Base-by-base conservation (phyloP, 2,113 vertebrate species). In the Pseudolaguvia tuberculata region DNA sequence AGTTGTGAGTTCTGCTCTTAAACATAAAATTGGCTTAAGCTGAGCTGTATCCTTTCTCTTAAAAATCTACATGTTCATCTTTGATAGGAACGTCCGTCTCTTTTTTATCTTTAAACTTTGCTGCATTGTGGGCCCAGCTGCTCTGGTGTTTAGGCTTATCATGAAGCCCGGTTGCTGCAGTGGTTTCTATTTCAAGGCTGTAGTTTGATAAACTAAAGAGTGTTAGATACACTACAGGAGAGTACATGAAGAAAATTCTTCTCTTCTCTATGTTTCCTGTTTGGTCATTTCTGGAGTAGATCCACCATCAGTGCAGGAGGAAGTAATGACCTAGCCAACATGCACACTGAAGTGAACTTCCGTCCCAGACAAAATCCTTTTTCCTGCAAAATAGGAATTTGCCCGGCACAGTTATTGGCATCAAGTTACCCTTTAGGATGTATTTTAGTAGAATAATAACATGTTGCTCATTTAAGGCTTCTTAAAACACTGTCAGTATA, bases 161-260 rank as follows among this genome's bases (percentile, higher is more conserved):
- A 8, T 18, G 1, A 21, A 48, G 50, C 35, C 35, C 66, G 55
- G 68, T 55, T 71, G 45, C 53, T 62, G 17, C 23, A 35, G 11
- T 39, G 18, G 47, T 76, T 70, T 63, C 68, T 63, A 70, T 70
- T 62, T 70, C 75, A 47, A 77, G 75, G 57, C 50, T 13, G 15
- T 39, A 47, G 21, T 45, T 39, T 71, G 75, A 77, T 77, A 70
- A 76, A 25, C 20, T 3, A 8, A n/a, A 17, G 23, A 76, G 29
- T 70, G 75, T 61, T 58, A 53, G 56, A 69, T 70, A 53, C 15
- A 29, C 57, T 52, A 29, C 59, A 70, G 45, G 51, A 29, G n/a
- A n/a, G n/a, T n/a, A n/a, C n/a, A n/a, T n/a, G 42, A 69, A 68
- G 25, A 35, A 35, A 35, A 35, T 35, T 35, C 31, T 35, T 35